A percentile compares a stretch with the other conserved stretches of the same genome.
These are phyloP conservation scores for Bimastos eiseni DNA, from an alignment of 2,888 invertebrate genomes.

Conservation along the genomic window DNA sequence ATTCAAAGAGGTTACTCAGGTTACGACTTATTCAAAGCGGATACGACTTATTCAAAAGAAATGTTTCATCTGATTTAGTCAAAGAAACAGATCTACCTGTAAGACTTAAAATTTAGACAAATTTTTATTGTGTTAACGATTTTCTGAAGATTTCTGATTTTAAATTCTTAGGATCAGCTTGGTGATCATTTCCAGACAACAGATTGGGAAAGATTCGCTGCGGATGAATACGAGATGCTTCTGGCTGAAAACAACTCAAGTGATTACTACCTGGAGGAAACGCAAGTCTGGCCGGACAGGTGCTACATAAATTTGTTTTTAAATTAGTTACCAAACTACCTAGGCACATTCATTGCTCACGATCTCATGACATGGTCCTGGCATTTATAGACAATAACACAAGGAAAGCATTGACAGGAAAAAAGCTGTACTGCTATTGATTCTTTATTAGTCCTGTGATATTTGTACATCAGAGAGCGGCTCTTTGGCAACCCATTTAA, in stretches of 20 bases:
- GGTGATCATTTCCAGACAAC: constrained; percentile 58
- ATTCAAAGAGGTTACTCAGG: not conserved
- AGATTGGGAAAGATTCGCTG: constrained; percentile 97
- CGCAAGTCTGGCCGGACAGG: constrained; percentile 20
- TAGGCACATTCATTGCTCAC: too few relatives aligned
- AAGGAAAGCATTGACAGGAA: too few relatives aligned
- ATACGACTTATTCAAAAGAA: not conserved
- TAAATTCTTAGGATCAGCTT: constrained; percentile 50
- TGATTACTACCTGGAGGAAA: constrained; percentile 52
- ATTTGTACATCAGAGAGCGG: too few relatives aligned
- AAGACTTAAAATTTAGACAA: not conserved
- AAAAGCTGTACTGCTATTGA: too few relatives aligned
- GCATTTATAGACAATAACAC: too few relatives aligned
- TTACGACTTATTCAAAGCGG: not conserved
- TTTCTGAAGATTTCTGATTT: not conserved
- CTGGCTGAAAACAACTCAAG: constrained; percentile 92
- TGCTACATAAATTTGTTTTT: not conserved
- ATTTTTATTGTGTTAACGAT: not conserved
- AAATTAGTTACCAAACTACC: not conserved
- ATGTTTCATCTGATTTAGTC: too few relatives aligned
- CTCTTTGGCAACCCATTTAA: too few relatives aligned
- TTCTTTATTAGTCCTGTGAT: too few relatives aligned
- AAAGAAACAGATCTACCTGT: not conserved
- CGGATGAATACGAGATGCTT: constrained; percentile 93
- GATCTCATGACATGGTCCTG: not conserved